Evolutionary conservation across 2,888 invertebrate species (phyloP).

Genomic region (Auanema freiburgensis): DNA sequence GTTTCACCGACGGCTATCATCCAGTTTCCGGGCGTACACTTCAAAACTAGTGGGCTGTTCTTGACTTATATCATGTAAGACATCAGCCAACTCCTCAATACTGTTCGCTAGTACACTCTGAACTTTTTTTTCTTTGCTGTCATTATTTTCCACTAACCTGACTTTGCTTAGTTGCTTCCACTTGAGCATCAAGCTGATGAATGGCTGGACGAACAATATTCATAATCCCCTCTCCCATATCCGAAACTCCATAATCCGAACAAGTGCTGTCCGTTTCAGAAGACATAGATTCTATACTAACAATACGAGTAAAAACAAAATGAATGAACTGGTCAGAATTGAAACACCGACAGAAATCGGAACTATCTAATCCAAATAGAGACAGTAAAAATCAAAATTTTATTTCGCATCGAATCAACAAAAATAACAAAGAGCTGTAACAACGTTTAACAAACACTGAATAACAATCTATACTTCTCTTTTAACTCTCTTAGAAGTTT

Average conservation of each 20-base stretch:
- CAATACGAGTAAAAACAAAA: too few relatives aligned
- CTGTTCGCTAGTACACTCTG: constrained; percentile 14
- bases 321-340: too few relatives aligned
- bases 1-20: constrained; percentile 41
- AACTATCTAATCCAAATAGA: too few relatives aligned
- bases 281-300: too few relatives aligned
- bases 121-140: neutral
- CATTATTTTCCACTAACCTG: constrained; percentile 17
- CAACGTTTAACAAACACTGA: too few relatives aligned
- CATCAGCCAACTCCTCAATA: constrained; percentile 19
- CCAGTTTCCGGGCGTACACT: constrained; percentile 45
- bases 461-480: too few relatives aligned
- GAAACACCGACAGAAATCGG: too few relatives aligned
- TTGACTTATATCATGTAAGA: constrained; percentile 43
- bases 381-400: too few relatives aligned
- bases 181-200: constrained; percentile 26
- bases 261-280: neutral
- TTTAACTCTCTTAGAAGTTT: too few relatives aligned
- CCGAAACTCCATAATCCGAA: constrained; percentile 18
- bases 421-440: too few relatives aligned
- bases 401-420: too few relatives aligned
- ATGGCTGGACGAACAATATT: constrained; percentile 23
- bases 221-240: constrained; percentile 24
- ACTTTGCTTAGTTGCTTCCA: constrained; percentile 22
- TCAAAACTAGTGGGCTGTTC: constrained; percentile 50